Percentiles rank a stretch among this genome's conserved stretches.
These are phyloP conservation scores for Lepidurus packardi DNA, from an alignment of 1,140 invertebrate species.

Conservation along the genomic window DNA sequence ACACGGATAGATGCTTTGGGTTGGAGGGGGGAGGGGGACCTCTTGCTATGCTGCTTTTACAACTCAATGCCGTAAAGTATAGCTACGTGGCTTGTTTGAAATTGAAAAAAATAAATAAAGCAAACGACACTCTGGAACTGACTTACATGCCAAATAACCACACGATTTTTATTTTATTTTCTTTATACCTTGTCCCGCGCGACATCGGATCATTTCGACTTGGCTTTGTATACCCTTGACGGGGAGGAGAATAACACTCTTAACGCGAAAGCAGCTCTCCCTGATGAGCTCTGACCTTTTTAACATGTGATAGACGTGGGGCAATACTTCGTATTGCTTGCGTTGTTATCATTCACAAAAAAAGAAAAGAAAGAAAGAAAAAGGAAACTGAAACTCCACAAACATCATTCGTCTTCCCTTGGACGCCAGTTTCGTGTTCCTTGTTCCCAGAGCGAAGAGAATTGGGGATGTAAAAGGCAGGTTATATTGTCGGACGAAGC, in stretches of 20 bases:
- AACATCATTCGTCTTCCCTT: no score
- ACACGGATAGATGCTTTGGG: background rate
- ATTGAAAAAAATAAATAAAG: background rate
- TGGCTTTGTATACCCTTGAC: background rate
- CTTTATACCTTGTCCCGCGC: background rate
- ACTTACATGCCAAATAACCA: background rate
- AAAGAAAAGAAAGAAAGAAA: background rate
- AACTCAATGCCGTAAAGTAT: no score
- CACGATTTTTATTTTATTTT: background rate
- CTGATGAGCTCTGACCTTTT: conserved; percentile 11
- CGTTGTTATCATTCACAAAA: background rate
- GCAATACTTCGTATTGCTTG: background rate
- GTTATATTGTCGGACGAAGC: no score
- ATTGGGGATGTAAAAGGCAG: no score
- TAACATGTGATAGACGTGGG: background rate
- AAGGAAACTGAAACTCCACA: background rate
- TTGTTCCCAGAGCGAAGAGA: no score
- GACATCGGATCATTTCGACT: background rate
- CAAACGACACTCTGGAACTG: no score
- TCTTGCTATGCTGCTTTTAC: no score
- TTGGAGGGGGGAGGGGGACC: no score
- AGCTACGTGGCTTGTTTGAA: no score
- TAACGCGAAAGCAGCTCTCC: background rate
- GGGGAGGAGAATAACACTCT: background rate
- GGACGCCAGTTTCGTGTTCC: no score